Conservation (phyloP, 2,113 vertebrate genomes). For the Oreochromis spilurus region DNA sequence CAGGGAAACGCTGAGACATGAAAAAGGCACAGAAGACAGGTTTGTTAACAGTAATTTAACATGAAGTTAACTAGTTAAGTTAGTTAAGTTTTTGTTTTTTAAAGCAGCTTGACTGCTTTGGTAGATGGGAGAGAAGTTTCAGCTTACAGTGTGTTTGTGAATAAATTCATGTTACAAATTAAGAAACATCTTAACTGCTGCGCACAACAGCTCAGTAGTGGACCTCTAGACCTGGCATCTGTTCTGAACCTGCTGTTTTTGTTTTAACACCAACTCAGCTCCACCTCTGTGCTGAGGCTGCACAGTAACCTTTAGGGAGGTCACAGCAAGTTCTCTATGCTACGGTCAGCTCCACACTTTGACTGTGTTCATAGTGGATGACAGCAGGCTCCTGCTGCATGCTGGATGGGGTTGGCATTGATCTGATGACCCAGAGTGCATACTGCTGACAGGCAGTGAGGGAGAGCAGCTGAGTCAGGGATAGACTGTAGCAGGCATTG, state of each 20-base stretch:
- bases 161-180: not conserved
- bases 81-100: not conserved
- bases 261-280: not conserved
- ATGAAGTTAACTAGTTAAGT: not conserved
- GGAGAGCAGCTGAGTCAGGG: conserved; percentile 4
- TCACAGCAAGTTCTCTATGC: not conserved
- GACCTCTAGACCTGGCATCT: not conserved
- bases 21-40: not conserved
- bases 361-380: not conserved
- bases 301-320: not conserved
- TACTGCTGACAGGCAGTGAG: not conserved
- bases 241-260: not conserved
- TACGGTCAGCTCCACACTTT: not conserved
- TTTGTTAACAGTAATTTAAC: not conserved
- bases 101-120: not conserved
- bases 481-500: not conserved
- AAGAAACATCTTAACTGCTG: not conserved
- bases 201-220: not conserved
- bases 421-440: not conserved
- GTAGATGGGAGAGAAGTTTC: not conserved
- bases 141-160: not conserved
- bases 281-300: not conserved
- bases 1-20: not conserved
- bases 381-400: not conserved
- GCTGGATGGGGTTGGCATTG: not conserved